A percentile compares a stretch with the other conserved stretches of the same genome.
Conservation (phyloP, 2,113 vertebrate species). For the Boleophthalmus pectinirostris region DNA sequence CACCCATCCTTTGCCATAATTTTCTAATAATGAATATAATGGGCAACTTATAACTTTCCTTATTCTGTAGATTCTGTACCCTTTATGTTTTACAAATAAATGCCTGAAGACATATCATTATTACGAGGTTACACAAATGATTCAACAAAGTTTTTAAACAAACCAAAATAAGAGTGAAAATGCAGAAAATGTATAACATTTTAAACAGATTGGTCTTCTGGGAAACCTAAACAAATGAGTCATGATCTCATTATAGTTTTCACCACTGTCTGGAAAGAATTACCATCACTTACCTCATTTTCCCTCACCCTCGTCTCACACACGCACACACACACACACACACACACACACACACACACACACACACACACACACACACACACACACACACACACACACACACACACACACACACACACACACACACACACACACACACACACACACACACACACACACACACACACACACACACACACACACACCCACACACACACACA, state of each 20-base stretch:
- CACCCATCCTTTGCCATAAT: too few relatives aligned
- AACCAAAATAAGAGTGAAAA: neutral
- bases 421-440: neutral
- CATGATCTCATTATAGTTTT: slow-evolving; percentile 69
- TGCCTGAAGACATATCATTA: too few relatives aligned
- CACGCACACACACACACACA: neutral
- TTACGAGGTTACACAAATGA: too few relatives aligned
- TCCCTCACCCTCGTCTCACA: neutral
- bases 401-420: neutral
- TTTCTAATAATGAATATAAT: too few relatives aligned
- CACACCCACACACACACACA: too few relatives aligned
- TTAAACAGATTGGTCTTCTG: neutral
- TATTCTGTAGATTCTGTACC: too few relatives aligned
- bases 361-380: neutral
- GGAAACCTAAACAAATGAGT: slow-evolving; percentile 29
- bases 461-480: neutral
- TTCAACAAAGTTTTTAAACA: too few relatives aligned
- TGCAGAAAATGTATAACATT: neutral
- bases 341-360: neutral
- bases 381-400: neutral
- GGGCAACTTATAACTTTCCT: too few relatives aligned
- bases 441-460: neutral
- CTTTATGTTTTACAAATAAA: too few relatives aligned
- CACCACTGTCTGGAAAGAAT: slow-evolving; percentile 67
- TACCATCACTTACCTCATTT: slow-evolving; percentile 69